Evolutionary conservation across 2,113 vertebrate species (phyloP).

Genomic region (Emydocephalus ijimae): DNA sequence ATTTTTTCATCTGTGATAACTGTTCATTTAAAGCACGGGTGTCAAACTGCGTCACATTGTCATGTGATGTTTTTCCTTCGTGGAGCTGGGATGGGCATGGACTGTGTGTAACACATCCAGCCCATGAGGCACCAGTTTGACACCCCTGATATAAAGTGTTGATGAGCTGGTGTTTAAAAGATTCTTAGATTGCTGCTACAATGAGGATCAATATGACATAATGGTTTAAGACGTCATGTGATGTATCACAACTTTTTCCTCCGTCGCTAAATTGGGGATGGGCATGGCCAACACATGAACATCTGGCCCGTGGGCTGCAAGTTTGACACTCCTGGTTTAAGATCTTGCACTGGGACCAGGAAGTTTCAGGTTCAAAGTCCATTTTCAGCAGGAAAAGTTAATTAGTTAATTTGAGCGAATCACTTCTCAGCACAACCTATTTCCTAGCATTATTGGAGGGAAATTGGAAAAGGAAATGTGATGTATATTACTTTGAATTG

Average conservation of each 20-base stretch:
- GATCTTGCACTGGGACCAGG: background rate
- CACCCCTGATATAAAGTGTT: background rate
- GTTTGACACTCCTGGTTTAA: background rate
- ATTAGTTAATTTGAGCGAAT: background rate
- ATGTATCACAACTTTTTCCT: too few species aligned
- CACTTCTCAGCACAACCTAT: background rate
- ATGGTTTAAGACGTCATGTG: background rate
- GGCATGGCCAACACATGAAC: too few species aligned
- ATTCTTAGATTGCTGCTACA: background rate
- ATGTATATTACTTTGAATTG: background rate
- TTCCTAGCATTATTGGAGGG: background rate
- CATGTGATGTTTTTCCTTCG: too few species aligned
- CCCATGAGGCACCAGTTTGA: too few species aligned
- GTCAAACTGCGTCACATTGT: too few species aligned
- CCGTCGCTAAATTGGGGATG: too few species aligned
- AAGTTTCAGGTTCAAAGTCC: background rate
- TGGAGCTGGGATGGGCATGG: too few species aligned
- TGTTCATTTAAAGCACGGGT: background rate
- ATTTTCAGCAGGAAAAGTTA: background rate
- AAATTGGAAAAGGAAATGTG: background rate
- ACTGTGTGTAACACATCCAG: too few species aligned
- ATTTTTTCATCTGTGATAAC: background rate
- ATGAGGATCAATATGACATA: background rate
- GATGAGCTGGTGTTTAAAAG: conserved; percentile 28
- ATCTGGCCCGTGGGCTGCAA: too few species aligned